Percentiles rank a stretch among this genome's conserved stretches.
These are phyloP conservation scores for Erpornis zantholeuca DNA, from an alignment of 2,113 vertebrate species.

Conservation along the genomic window DNA sequence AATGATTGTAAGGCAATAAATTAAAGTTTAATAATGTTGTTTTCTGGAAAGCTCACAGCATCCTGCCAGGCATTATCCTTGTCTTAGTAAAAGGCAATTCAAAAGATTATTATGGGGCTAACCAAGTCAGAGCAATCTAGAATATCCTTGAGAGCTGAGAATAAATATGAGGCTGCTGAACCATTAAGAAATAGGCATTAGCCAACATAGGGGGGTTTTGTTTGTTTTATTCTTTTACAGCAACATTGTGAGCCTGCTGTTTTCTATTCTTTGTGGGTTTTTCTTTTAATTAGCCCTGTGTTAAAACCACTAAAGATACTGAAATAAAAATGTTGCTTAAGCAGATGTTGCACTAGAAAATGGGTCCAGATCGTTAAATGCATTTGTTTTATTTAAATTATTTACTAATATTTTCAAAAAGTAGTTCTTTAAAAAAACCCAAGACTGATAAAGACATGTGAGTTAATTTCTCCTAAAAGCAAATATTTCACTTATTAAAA, in stretches of 20 bases:
- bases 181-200: slow-evolving; percentile 3
- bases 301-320: not conserved
- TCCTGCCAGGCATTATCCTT: not conserved
- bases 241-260: not conserved
- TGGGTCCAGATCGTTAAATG: not conserved
- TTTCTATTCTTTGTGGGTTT: not conserved
- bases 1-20: not conserved
- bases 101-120: not conserved
- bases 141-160: not conserved
- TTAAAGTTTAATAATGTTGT: not conserved
- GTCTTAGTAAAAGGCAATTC: not conserved
- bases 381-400: not conserved
- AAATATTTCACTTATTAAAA: not conserved
- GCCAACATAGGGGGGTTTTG: not conserved
- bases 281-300: slow-evolving; percentile 24
- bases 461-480: not conserved
- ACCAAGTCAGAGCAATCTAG: not conserved
- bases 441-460: not conserved
- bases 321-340: not conserved
- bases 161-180: slow-evolving; percentile 1
- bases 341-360: slow-evolving; percentile 7
- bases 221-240: not conserved
- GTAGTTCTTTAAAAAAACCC: rapidly evolving
- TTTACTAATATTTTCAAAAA: not conserved
- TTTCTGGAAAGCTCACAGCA: not conserved